Base-by-base conservation (phyloP, 2,888 invertebrate genomes). In the Syrphus vitripennis region DNA sequence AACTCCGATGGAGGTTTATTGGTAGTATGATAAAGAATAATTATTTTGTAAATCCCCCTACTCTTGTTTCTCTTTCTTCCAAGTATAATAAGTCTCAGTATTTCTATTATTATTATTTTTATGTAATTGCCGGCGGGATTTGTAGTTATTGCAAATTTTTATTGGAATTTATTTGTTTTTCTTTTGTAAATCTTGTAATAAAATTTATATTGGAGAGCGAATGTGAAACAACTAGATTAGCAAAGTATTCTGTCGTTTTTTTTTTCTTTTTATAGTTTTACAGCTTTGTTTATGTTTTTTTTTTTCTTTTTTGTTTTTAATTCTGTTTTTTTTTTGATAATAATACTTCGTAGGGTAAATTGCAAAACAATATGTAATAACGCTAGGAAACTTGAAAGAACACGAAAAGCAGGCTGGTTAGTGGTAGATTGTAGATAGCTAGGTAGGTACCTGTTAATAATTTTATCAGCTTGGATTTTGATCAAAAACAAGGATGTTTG, bases 71-170 rank as follows among this genome's bases (percentile, higher is more conserved):
- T 67, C 50, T 74, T 21, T 34, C 42, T 31, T 26, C 48, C 40
- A 19, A 19, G n/a, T 34, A 37, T 21, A 37, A 34, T 59, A 37
- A 37, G 5, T 12, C 19, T 53, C 6, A 26, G 12, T 45, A 31
- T 55, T 45, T 19, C 57, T n/a, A 77, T 55, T 70, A 75, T 80
- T 79, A 31, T 24, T 48, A 67, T 50, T 75, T 84, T 86, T 82
- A 86, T 86, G 74, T 86, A 86, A 86, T 86, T 86, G 82, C 86
- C 86, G 86, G 86, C 86, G 86, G 86, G 86, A 82, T 86, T 86
- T 82, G 34, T 31, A 48, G 31, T 48, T 14, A 74, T 76, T 65
- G 70, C 65, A 76, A 50, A 50, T 67, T 72, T 53, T 7, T 26
- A 31, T 16, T 63, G 21, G n/a, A 61, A 61, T 21, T 21, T 42